Percentiles rank a stretch among this genome's conserved stretches.
phyloP scores from a whole-genome alignment of 2,113 vertebrate species.

The Tetraodon nigroviridis region DNA sequence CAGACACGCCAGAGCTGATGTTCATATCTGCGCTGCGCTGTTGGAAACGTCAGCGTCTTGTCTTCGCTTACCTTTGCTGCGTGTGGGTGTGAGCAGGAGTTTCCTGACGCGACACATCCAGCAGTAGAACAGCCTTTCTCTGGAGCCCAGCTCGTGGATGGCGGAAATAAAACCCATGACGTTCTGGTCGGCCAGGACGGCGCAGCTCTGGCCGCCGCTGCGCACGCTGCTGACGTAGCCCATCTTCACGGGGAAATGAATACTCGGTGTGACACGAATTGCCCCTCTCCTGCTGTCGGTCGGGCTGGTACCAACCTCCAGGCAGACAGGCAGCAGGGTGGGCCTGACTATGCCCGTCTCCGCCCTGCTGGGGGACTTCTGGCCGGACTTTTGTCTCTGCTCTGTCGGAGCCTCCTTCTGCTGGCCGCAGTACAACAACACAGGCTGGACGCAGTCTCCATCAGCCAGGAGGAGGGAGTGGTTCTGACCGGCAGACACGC shows the following conservation, averaged over 20 bases:
- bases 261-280: neutral
- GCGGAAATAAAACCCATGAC: slow-evolving; percentile 89
- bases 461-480: slow-evolving; percentile 90
- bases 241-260: slow-evolving; percentile 68
- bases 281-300: neutral
- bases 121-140: slow-evolving; percentile 86
- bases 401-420: slow-evolving; percentile 56
- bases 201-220: slow-evolving; percentile 81
- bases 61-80: slow-evolving; percentile 77
- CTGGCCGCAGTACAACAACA: slow-evolving; percentile 85
- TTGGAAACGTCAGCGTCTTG: neutral
- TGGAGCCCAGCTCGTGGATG: slow-evolving; percentile 87
- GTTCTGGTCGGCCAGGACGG: slow-evolving; percentile 84
- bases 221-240: slow-evolving; percentile 85
- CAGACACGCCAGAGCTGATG: neutral
- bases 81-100: slow-evolving; percentile 83
- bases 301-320: slow-evolving; percentile 75
- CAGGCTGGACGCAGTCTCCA: slow-evolving; percentile 84
- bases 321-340: slow-evolving; percentile 76
- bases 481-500: slow-evolving; percentile 83
- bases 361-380: slow-evolving; percentile 57
- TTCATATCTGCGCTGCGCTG: neutral
- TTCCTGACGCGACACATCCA: slow-evolving; percentile 80
- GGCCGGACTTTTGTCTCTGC: slow-evolving; percentile 15
- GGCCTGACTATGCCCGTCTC: slow-evolving; percentile 68